Conservation (phyloP, 2,113 vertebrate genomes). For the Gymnorhina tibicen region DNA sequence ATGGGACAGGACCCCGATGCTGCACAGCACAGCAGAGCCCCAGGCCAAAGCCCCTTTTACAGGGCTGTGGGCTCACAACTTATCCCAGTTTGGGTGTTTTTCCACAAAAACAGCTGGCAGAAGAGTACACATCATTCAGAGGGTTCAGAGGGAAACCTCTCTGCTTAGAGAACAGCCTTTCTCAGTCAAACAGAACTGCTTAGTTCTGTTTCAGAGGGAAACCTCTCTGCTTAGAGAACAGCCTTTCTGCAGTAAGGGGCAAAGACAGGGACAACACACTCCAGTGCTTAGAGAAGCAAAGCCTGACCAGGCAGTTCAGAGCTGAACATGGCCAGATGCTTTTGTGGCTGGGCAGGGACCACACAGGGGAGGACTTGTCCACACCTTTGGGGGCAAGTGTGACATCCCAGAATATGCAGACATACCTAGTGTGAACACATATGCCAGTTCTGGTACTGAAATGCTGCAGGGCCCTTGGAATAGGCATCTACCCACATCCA, state of each 20-base stretch:
- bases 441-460: not conserved
- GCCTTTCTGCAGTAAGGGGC: not conserved
- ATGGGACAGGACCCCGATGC: accelerated
- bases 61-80: not conserved
- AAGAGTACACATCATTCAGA: not conserved
- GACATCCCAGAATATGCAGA: not conserved
- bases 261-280: not conserved
- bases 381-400: accelerated
- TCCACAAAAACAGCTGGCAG: not conserved
- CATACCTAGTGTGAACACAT: not conserved
- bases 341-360: not conserved
- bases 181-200: not conserved
- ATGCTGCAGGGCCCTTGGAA: not conserved
- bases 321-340: not conserved
- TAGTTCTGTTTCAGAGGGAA: too few relatives aligned
- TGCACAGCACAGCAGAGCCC: not conserved
- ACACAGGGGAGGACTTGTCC: not conserved
- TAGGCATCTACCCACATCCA: not conserved
- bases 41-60: not conserved
- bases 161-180: not conserved
- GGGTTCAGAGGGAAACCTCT: not conserved
- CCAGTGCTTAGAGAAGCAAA: not conserved
- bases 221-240: not conserved
- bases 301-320: not conserved
- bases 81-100: not conserved